Evolutionary conservation across 2,113 vertebrate genomes (phyloP).

Genomic region (Potamarius usumacintae): DNA sequence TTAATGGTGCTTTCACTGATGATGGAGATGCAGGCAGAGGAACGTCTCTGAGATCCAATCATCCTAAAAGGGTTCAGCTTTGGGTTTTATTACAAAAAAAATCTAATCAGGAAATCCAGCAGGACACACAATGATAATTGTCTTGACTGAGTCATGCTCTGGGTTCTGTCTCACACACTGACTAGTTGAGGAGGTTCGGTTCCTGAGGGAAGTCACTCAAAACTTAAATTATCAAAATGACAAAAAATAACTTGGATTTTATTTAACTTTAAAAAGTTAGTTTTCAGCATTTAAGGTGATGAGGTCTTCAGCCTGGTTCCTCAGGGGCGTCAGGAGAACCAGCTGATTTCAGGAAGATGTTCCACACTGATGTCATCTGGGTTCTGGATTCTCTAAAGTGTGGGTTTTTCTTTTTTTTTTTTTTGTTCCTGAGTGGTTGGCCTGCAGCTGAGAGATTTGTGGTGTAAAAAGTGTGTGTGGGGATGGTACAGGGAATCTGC

Average conservation of each 20-base stretch:
- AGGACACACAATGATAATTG: conserved; percentile 77
- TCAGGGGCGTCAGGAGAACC: background rate
- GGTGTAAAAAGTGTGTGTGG: conserved; percentile 63
- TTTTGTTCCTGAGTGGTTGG: conserved; percentile 66
- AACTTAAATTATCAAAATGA: background rate
- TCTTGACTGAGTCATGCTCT: conserved; percentile 59
- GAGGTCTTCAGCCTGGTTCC: background rate
- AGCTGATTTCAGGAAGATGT: background rate
- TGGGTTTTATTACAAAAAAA: conserved; percentile 63
- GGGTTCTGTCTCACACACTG: conserved; percentile 17
- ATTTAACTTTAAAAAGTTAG: no score
- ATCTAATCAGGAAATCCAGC: conserved; percentile 76
- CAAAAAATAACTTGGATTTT: background rate
- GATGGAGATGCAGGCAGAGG: conserved; percentile 24
- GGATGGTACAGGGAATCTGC: conserved; percentile 72
- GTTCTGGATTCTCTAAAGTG: conserved; percentile 22
- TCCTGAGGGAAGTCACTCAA: background rate
- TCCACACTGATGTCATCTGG: background rate
- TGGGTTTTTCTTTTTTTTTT: conserved; percentile 49
- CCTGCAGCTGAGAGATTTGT: conserved; percentile 66
- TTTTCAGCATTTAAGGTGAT: background rate
- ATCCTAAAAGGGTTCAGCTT: conserved; percentile 74
- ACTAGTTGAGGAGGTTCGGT: background rate
- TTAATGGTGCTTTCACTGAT: conserved; percentile 35
- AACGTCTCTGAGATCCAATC: conserved; percentile 70